Evolutionary conservation across 2,113 vertebrate species (phyloP).

Genomic region (Chunga burmeisteri): DNA sequence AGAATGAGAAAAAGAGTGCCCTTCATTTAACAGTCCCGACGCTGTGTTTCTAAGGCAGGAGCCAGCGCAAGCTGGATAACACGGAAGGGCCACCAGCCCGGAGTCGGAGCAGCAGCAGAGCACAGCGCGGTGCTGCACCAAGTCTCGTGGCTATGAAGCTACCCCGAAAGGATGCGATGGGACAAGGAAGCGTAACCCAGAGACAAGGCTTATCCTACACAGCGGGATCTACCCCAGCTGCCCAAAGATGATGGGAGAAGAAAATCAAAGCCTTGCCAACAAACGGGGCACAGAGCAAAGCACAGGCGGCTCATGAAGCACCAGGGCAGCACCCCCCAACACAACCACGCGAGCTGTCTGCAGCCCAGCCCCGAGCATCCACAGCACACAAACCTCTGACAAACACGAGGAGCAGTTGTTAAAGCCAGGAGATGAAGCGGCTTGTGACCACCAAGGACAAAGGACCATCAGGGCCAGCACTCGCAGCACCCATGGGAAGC

Average conservation of each 20-base stretch:
- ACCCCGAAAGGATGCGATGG: not conserved
- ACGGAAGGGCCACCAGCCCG: rapidly evolving
- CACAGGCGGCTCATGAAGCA: not conserved
- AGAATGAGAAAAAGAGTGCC: not conserved
- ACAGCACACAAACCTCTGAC: not conserved
- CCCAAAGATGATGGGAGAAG: rapidly evolving
- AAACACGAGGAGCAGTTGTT: not conserved
- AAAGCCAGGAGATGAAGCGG: not conserved
- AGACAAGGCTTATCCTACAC: not conserved
- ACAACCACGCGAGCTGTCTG: not conserved
- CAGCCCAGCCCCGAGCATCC: not conserved
- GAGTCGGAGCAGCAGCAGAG: not conserved
- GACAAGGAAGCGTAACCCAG: not conserved
- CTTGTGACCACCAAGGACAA: not conserved
- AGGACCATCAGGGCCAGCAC: not conserved
- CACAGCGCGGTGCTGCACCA: not conserved
- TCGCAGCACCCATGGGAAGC: not conserved
- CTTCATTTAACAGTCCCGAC: not conserved
- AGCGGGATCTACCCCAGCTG: not conserved
- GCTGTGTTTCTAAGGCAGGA: not conserved
- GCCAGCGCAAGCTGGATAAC: not conserved
- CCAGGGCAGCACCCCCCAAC: not conserved
- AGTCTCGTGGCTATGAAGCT: rapidly evolving
- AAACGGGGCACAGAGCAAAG: not conserved
- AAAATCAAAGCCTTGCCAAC: not conserved